Percentiles rank a stretch among this genome's conserved stretches.
Evolutionary conservation across 2,888 invertebrate species (phyloP).

Genomic region (Buathra laborator): DNA sequence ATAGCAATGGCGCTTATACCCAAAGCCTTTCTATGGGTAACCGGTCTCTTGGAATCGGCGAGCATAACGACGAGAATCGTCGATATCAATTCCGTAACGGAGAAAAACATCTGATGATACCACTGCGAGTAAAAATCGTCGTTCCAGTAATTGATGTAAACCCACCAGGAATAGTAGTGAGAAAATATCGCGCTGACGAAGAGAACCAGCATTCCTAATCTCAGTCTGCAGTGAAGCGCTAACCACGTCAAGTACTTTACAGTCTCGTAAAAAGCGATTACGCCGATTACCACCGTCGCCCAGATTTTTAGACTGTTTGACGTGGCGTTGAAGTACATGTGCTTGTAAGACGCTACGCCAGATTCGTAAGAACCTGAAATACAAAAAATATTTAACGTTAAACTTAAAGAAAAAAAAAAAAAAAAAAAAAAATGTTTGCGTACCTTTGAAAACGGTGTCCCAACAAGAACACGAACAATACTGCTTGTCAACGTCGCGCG

Average conservation of each 20-base stretch:
- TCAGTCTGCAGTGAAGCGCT: slow-evolving; percentile 86
- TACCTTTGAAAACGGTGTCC: slow-evolving; percentile 92
- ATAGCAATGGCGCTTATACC: slow-evolving; percentile 88
- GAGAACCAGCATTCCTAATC: slow-evolving; percentile 88
- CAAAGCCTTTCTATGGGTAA: slow-evolving; percentile 87
- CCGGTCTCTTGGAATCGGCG: slow-evolving; percentile 86
- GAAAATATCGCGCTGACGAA: slow-evolving; percentile 89
- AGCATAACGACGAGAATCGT: slow-evolving; percentile 87
- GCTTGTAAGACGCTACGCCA: slow-evolving; percentile 90
- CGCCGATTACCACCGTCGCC: slow-evolving; percentile 87
- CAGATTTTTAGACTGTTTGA: slow-evolving; percentile 89
- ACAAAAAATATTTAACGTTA: slow-evolving; percentile 62
- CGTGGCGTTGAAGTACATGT: slow-evolving; percentile 90
- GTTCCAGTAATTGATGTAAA: slow-evolving; percentile 90
- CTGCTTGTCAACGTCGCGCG: slow-evolving; percentile 88
- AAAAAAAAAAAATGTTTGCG: slow-evolving; percentile 32
- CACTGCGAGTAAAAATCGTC: slow-evolving; percentile 90
- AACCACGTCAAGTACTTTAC: slow-evolving; percentile 87
- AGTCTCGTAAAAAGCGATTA: slow-evolving; percentile 88
- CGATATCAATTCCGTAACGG: slow-evolving; percentile 88
- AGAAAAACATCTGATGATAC: slow-evolving; percentile 89
- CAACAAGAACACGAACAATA: slow-evolving; percentile 91
- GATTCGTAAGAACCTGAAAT: slow-evolving; percentile 89
- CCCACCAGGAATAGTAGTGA: slow-evolving; percentile 91
- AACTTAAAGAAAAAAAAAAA: neutral